Evolutionary conservation across 30 jellyfish, hydroid and myxozoan genomes (phyloP).

Genomic region (Aurelia sp.): DNA sequence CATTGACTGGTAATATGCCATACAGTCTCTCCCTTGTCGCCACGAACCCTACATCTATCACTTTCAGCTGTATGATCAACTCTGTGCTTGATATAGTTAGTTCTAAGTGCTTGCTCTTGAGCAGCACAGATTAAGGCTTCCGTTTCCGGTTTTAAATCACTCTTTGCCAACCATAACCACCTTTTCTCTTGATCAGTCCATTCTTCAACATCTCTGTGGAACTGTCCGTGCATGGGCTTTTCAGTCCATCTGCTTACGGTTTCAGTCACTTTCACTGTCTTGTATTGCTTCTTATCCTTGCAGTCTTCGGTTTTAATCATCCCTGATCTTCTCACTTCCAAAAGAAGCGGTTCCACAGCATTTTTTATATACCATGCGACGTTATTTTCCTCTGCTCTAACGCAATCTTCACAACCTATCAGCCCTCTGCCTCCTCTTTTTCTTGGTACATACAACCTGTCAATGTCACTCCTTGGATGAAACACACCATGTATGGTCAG

Average conservation of each 20-base stretch:
- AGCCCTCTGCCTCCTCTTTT: conserved; percentile 37
- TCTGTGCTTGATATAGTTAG: not conserved
- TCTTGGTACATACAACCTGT: conserved; percentile 7
- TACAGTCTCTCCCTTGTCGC: conserved; percentile 31
- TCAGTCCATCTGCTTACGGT: not conserved
- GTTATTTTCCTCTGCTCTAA: conserved; percentile 9
- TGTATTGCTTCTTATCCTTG: not conserved
- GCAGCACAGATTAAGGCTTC: not conserved
- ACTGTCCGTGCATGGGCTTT: conserved; percentile 11
- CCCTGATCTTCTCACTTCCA: not conserved
- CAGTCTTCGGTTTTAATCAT: not conserved
- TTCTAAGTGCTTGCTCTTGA: conserved; percentile 28
- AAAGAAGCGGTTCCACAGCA: not conserved
- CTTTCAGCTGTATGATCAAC: not conserved
- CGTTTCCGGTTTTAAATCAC: conserved; percentile 24
- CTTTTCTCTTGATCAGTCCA: not conserved
- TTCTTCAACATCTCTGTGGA: conserved; percentile 7
- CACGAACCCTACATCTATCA: not conserved
- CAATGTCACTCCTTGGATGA: too few relatives aligned
- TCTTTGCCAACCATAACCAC: conserved; percentile 15
- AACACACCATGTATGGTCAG: too few relatives aligned
- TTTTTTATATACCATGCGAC: conserved; percentile 1
- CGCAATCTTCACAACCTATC: conserved; percentile 28
- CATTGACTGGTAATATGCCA: conserved; percentile 22
- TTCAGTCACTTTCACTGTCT: not conserved